Base-by-base conservation (phyloP, 2,797 vertebrate genomes). In the Enteromius trimaculatus region DNA sequence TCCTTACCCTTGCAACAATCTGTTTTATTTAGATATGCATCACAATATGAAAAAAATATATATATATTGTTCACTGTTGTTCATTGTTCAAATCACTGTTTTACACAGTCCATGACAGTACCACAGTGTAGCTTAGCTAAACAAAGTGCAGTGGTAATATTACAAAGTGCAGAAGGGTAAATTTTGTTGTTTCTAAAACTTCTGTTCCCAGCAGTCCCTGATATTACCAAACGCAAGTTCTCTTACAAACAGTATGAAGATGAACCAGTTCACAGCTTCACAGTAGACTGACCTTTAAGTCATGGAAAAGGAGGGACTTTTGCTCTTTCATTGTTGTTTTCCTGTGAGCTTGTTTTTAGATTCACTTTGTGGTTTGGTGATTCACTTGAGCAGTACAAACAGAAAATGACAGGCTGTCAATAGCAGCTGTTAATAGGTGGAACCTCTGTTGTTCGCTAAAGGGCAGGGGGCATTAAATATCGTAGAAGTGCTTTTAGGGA, bases 351-450 rank as follows among this genome's bases (percentile, higher is more conserved):
- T 86, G 66, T 77, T 74, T 70, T 65, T 77, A 85, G 78, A 84
- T 60, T 84, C 13, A 3, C 69, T 16, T 79, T 79, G 78, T 69
- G 37, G 77, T 60, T 62, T 60, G 23, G 64, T 83, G 64, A 66
- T 66, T 86, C 60, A 80, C 81, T 85, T 49, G 80, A 79, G 31
- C 37, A 58, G 31, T 31, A 51, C 37, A 55, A 77, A 78, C 29
- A 53, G 77, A 86, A 87, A 88, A 85, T 79, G 49, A 75, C 81
- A 85, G 70, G 23, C 80, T 88, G 83, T 77, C 78, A 65, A 81
- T 85, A 21, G 71, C 66, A 16, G 60, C 31, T 84, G 80, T 83
- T 85, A 82, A 85, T 80, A 80, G 81, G 70, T 44, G 65, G 51
- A 87, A 80, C 34, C 62, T 31, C 51, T 74, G 77, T 75, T 83